Conservation (phyloP, 2,113 vertebrate species). For the Cynopterus brachyotis region DNA sequence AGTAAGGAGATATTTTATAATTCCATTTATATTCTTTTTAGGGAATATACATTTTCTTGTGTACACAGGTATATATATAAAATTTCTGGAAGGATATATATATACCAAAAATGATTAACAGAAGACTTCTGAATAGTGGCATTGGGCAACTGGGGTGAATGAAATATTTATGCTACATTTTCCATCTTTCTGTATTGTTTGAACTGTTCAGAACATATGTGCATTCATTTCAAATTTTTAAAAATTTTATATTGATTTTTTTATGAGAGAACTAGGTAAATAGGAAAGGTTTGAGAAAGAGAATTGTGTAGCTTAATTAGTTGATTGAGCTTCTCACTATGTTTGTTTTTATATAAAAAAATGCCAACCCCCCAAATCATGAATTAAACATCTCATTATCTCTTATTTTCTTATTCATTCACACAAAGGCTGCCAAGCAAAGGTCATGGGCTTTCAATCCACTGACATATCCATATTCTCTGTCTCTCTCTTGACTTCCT, state of each 20-base stretch:
- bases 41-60: neutral
- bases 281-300: neutral
- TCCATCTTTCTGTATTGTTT: neutral
- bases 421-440: neutral
- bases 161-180: neutral
- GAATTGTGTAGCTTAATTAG: neutral
- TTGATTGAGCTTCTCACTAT: neutral
- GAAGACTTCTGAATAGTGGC: neutral
- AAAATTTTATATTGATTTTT: neutral
- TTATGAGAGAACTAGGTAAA: neutral
- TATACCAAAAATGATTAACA: neutral
- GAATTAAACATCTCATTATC: neutral
- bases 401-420: neutral
- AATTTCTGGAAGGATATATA: neutral
- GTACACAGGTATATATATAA: neutral
- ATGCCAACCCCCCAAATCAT: neutral
- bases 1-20: neutral
- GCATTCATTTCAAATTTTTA: neutral
- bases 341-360: neutral
- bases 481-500: neutral
- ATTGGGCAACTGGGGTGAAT: neutral
- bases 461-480: neutral
- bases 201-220: neutral
- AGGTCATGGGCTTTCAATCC: neutral
- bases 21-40: neutral